These are phyloP conservation scores for Lamellibrachia satsuma DNA, from an alignment of 2,888 invertebrate species.

Conservation along the genomic window DNA sequence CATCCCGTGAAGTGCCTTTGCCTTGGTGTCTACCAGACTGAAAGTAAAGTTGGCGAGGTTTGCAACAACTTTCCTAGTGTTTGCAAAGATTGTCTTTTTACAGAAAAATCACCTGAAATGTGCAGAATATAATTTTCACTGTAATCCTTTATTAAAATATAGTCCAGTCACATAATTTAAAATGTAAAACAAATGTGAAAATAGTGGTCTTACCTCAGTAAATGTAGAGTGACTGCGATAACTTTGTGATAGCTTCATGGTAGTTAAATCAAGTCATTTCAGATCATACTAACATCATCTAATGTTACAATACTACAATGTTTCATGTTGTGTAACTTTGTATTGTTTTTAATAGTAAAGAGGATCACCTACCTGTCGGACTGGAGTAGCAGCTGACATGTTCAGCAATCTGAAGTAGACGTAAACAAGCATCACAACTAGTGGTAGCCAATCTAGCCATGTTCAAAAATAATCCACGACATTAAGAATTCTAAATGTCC, in stretches of 20 bases:
- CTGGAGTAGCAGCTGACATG: slow-evolving; percentile 10
- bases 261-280: too few species aligned
- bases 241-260: too few species aligned
- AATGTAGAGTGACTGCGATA: too few species aligned
- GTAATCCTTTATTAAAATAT: too few species aligned
- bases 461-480: background rate
- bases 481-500: background rate
- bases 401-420: background rate
- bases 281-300: too few species aligned
- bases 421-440: background rate
- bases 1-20: background rate
- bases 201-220: too few species aligned
- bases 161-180: too few species aligned
- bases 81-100: background rate
- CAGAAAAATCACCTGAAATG: too few species aligned
- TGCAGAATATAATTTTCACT: too few species aligned
- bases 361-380: background rate
- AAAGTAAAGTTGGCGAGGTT: background rate
- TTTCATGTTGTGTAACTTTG: background rate
- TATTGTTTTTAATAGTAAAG: background rate
- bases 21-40: background rate
- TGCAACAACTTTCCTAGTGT: background rate
- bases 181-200: too few species aligned
- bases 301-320: background rate
- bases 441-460: background rate